phyloP scores from a whole-genome alignment of 2,797 vertebrate species.

The Pogoniulus pusillus region DNA sequence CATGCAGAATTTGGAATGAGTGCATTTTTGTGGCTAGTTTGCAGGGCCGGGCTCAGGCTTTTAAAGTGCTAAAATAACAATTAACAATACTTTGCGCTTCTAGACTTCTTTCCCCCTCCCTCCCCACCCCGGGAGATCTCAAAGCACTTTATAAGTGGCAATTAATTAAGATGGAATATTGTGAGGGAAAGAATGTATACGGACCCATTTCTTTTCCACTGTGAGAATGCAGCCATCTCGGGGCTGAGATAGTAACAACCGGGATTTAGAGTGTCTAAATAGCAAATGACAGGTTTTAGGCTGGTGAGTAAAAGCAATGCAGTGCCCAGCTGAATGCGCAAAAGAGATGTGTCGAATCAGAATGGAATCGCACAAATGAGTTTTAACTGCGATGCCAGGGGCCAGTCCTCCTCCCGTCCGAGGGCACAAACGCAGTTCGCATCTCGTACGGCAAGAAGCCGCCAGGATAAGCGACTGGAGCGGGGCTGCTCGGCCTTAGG shows the following conservation, averaged over 20 bases:
- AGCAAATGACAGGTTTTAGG: not conserved
- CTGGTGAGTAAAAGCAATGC: not conserved
- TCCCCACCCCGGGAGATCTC: not conserved
- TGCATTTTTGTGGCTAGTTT: constrained; percentile 9
- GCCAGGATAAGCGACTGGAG: not conserved
- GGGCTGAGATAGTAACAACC: not conserved
- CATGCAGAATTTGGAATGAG: constrained; percentile 57
- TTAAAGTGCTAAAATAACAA: constrained; percentile 54
- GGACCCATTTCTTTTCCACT: not conserved
- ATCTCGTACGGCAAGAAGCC: not conserved
- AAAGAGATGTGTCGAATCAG: not conserved
- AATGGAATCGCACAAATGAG: not conserved
- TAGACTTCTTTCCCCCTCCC: not conserved
- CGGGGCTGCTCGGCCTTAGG: not conserved
- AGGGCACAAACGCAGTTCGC: not conserved
- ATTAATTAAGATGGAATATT: constrained; percentile 48
- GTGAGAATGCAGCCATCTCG: not conserved
- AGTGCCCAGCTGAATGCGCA: not conserved
- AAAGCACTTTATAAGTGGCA: constrained; percentile 7
- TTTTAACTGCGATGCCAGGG: not conserved
- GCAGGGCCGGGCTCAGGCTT: constrained; percentile 21
- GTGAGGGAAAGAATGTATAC: not conserved
- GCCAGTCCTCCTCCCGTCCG: not conserved
- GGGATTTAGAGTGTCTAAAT: not conserved
- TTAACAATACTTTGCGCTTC: constrained; percentile 38